Base-by-base conservation (phyloP, 1,140 invertebrate species). In the Zaprionus gabonicus region DNA sequence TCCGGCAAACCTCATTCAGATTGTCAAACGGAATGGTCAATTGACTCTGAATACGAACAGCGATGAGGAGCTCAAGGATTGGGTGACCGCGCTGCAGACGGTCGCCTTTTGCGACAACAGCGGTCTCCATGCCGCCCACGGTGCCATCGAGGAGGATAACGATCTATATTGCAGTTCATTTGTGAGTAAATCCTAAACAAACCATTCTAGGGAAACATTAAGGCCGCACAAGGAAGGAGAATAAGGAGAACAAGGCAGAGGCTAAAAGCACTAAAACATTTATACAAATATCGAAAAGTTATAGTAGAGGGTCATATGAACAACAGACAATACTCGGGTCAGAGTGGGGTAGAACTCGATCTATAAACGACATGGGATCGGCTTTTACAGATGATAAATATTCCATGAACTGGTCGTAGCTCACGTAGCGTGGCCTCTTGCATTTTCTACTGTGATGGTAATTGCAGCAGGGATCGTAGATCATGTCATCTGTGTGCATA, bases 101-200 rank as follows among this genome's bases (percentile, higher is more conserved):
- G 96, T 97, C n/a, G 96, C 97, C 20, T 98, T 98, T 90, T 95
- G 95, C 80, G 95, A 95, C 76, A 95, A 95, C 80, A 76, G 71
- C 63, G 34, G 76, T n/a, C 25, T 76, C 6, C 44, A 81, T 55
- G 56, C 65, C 20, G 53, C 76, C 15, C 77, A 88, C 28, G 80
- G 85, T 66, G 93, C 94, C 34, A 96, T 97, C 81, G 96, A 97
- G 93, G 96, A 98, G 94, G 96, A 97, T 84, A 97, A 97, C 93
- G 96, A 97, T 92, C 92, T 98, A 2, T 97, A 97, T 82, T 97
- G 96, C 78, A 96, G 96, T 28, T 96, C 96, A 79, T 93, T 91
- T 81, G 85, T 90, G 76, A 85, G 85, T 90, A 58, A 17, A 2
- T 9, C n/a, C 6, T 9, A 51, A 25, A 23, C 46, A 10, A 7